Base-by-base conservation (phyloP, 2,113 vertebrate genomes). In the Ceratotherium simum region DNA sequence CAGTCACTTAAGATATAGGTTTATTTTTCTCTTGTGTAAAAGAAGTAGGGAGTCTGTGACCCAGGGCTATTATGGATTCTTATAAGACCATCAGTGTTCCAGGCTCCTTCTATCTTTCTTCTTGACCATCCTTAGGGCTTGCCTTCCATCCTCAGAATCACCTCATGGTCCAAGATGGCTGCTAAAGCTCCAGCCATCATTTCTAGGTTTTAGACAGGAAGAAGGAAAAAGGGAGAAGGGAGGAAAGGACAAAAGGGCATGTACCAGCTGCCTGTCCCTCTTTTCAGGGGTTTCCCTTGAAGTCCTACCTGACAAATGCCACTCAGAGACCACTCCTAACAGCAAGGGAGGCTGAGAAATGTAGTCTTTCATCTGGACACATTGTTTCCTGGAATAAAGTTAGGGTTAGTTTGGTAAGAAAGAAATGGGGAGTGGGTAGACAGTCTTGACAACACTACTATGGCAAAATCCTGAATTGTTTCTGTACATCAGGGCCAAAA, bases 211-310 rank as follows among this genome's bases (percentile, higher is more conserved):
- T 81, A 76, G 29, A 76, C 5, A 81, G 23, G 21, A 83, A 83
- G 56, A 84, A 88, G 23, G 31, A 72, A 82, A 89, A 86, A 29
- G 33, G 36, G 31, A 62, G 25, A 29, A 17, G 4, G 16, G 33
- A 21, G 1, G 4, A 54, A 60, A 56, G 8, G 20, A 9, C 21
- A 23, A 62, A 72, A 65, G 23, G 25, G 8, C 29, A 23, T 5
- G 2, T 79, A 29, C 39, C 11, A 73, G 16, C 76, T 42, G 33
- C 21, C 46, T 75, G 4, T 46, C 18, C 14, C 56, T 95, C 58
- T 95, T 83, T 84, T 48, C 78, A 78, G 73, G 21, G 62, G 51
- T 78, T 92, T 75, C n/a, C 25, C 23, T 51, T 90, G 6, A 96
- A 83, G 39, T 60, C 18, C 72, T n/a, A 31, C 17, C 46, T 36